Percentiles rank a stretch among this genome's conserved stretches.
Conservation (phyloP, 2,888 invertebrate species). For the Chloroclystis v-ata region DNA sequence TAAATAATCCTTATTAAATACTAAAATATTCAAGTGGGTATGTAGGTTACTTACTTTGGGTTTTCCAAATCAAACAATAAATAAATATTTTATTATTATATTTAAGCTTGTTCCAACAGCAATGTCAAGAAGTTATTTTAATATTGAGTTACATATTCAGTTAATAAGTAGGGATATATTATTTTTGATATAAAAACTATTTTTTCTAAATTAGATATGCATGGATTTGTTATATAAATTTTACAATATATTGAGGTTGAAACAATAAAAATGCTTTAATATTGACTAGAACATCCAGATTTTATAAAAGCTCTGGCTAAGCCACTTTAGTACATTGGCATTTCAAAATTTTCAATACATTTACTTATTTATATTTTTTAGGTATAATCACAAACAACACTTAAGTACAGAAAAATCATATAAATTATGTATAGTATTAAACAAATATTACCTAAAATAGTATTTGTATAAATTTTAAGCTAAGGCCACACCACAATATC, state of each 20-base stretch:
- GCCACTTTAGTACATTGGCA: background rate
- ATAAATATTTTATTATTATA: background rate
- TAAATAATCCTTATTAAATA: no score
- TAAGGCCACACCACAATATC: conserved; percentile 73
- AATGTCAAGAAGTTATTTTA: background rate
- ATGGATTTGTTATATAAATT: no score
- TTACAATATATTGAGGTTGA: no score
- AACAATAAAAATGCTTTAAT: no score
- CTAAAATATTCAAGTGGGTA: no score
- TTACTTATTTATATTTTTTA: background rate
- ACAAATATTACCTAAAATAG: conserved; percentile 18
- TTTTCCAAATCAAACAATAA: no score
- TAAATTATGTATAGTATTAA: conserved; percentile 40
- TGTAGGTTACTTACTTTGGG: no score
- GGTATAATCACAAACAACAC: conserved; percentile 1
- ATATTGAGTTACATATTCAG: no score
- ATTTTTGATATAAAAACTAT: no score
- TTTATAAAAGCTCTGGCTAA: background rate
- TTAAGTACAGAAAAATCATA: conserved; percentile 23
- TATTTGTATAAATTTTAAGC: conserved; percentile 43
- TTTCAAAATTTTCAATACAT: background rate
- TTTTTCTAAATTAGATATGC: no score
- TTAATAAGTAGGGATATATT: no score
- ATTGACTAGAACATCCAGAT: no score
- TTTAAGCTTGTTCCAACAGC: conserved; percentile 1